These are phyloP conservation scores for Brachypterus glaber DNA, from an alignment of 2,888 invertebrate genomes.

Conservation along the genomic window DNA sequence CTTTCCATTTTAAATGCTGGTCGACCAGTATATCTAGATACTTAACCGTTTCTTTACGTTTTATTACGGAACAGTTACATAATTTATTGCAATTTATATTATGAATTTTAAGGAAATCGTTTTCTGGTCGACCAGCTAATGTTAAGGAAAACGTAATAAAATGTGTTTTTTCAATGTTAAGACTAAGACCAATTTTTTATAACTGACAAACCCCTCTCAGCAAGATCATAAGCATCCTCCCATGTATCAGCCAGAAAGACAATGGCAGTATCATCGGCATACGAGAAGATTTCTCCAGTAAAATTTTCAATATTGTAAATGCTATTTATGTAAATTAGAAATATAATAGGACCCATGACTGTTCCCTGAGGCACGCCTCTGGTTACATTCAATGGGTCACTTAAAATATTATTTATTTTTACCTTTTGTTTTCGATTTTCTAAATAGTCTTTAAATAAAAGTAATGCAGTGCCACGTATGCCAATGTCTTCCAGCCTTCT, in stretches of 20 bases:
- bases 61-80: not conserved
- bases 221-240: no score
- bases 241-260: conserved; percentile 1
- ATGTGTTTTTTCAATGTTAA: not conserved
- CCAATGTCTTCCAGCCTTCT: not conserved
- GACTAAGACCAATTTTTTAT: no score
- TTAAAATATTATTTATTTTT: not conserved
- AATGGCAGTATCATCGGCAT: not conserved
- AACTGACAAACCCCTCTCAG: no score
- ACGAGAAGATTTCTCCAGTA: not conserved
- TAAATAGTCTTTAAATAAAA: not conserved
- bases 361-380: not conserved
- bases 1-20: no score
- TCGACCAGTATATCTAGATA: no score
- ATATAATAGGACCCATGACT: not conserved
- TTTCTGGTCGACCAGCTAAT: not conserved
- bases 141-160: not conserved
- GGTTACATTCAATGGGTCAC: not conserved
- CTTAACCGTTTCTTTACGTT: not conserved
- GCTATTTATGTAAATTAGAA: not conserved
- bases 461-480: not conserved
- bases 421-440: no score
- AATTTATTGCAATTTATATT: no score
- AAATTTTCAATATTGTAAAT: not conserved
- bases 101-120: no score